phyloP scores from a whole-genome alignment of 35 echinoderm and acorn worm species.

The Holothuria glaberrima region DNA sequence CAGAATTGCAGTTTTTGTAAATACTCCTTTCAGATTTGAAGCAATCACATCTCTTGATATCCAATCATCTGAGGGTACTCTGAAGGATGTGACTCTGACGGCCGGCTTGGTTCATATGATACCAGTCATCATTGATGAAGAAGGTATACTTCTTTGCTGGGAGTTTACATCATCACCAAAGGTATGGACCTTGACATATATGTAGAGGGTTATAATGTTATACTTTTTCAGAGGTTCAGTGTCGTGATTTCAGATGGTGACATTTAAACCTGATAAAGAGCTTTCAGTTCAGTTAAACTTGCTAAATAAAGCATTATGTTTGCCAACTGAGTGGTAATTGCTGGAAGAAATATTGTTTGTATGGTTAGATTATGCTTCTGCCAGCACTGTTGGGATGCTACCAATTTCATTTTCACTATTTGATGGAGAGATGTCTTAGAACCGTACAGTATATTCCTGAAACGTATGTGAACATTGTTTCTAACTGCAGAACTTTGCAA shows the following conservation, averaged over 20 bases:
- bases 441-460: no score
- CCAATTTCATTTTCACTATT: no score
- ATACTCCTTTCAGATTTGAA: conserved; percentile 6
- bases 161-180: conserved; percentile 93
- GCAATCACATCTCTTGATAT: neutral
- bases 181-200: conserved; percentile 35
- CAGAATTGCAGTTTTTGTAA: neutral
- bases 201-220: neutral
- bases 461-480: no score
- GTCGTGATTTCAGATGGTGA: neutral
- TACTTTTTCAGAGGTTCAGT: neutral
- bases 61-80: neutral
- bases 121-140: conserved; percentile 73
- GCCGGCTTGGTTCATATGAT: conserved; percentile 70
- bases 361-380: no score
- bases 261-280: neutral
- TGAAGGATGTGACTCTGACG: conserved; percentile 52
- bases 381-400: no score
- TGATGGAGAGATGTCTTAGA: no score
- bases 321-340: neutral
- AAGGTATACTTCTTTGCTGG: conserved; percentile 90
- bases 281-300: neutral
- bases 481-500: no score
- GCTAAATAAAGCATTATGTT: neutral
- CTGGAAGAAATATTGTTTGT: neutral